Base-by-base conservation (phyloP, 1,140 invertebrate species). In the Pseudomyrmex gracilis region DNA sequence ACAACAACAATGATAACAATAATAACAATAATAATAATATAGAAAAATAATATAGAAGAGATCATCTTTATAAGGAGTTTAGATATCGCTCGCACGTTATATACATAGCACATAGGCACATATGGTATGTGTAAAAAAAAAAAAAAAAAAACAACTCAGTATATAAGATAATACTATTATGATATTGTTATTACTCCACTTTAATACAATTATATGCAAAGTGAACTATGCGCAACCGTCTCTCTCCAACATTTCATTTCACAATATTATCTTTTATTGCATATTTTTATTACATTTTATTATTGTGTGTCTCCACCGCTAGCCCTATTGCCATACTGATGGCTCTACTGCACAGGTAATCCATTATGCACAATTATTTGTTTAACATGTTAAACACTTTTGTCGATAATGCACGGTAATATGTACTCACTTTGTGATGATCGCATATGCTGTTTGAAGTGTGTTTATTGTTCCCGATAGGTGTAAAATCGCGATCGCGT, bases 281-380 rank as follows among this genome's bases (percentile, higher is more conserved):
- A 93, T 93, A 93, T 92, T 93, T 94, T 94, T 93, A 95, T 92
- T 92, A 92, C 90, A 90, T 92, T 92, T 88, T 90, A 90, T 90
- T 92, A 93, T 94, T 94, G 92, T 94, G 94, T 94, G 93, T 94
- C 93, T 94, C 93, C 94, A 94, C 93, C 94, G 95, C 95, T 96
- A 97, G 97, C 96, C 97, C 97, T 93, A 96, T 97, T 96, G 97
- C 96, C 96, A 97, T 96, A 94, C 96, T 97, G 95, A 97, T 97
- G 96, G 96, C 97, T 95, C 95, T 97, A 92, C 95, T 97, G 92
- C 96, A 96, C 95, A 98, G 97, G 97, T 97, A 98, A 97, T 94
- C 87, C 93, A 94, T 92, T 92, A 93, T 94, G 93, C 93, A 94
- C 93, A 93, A 94, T 90, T 92, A 91, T 91, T 90, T 86, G 92